These are phyloP conservation scores for Anoplolepis gracilipes DNA, from an alignment of 1,140 invertebrate genomes.

Conservation along the genomic window DNA sequence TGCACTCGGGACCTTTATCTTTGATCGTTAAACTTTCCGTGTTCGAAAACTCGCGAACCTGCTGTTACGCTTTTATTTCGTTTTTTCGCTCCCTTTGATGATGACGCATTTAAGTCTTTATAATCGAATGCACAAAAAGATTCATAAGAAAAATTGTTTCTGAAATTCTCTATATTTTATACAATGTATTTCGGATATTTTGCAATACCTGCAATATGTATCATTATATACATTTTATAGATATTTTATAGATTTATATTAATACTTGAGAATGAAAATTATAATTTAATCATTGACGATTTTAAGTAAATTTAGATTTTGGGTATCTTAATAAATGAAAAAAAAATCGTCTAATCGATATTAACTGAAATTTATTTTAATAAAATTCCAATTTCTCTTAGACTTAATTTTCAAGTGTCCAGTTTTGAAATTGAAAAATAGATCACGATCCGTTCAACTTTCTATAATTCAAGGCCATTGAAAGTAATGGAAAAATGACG, in stretches of 20 bases:
- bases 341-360: neutral
- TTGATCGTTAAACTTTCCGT: conserved; percentile 49
- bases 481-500: neutral
- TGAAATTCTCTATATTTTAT: neutral
- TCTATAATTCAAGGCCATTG: neutral
- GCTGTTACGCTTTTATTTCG: neutral
- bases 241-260: neutral
- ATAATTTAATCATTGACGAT: neutral
- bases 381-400: neutral
- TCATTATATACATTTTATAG: neutral
- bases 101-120: conserved; percentile 38
- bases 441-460: neutral
- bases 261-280: neutral
- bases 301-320: neutral
- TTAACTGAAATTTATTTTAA: no score
- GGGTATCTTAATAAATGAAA: neutral
- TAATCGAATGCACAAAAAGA: neutral
- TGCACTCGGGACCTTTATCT: conserved; percentile 57
- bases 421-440: neutral
- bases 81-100: conserved; percentile 1
- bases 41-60: conserved; percentile 24
- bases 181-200: neutral
- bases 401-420: neutral
- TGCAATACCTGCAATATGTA: neutral
- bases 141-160: neutral